Base-by-base conservation (phyloP, 1,140 invertebrate species). In the Philotrypesis tridentata region DNA sequence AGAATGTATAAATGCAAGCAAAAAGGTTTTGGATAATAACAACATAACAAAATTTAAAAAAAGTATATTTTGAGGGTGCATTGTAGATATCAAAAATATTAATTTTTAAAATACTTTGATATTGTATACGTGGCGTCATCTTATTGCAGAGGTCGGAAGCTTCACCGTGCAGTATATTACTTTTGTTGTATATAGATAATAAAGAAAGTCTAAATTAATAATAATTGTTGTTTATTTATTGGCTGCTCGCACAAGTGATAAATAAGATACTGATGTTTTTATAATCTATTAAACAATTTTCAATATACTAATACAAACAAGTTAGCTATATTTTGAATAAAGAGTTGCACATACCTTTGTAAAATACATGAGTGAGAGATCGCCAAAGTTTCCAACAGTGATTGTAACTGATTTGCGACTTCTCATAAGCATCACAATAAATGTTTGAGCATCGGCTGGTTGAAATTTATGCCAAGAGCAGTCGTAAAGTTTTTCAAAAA, bases 391-490 rank as follows among this genome's bases (percentile, higher is more conserved):
- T 72, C 78, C 78, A 14, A 33, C 43, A 23, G 67, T 33, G 31
- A 79, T 60, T 2, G 31, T 79, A 9, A 79, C 29, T 61, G 55
- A 21, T 21, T 40, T 12, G 3, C 29, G 78, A 40, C 67, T 72
- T 72, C 33, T 71, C 67, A 71, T 79, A 25, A 79, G n/a, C 78
- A 79, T 79, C 9, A 79, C 25, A 37, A 63, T 43, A 61, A 79
- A 72, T 61, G 61, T 61, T 72, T 43, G 60, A 14, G 31, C 11
- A 72, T 79, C 78, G 12, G 8, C 11, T 60, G 67, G 29, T 17
- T 72, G 31, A 25, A 79, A 79, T n/a, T 31, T 72, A 72, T 79
- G 72, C 78, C 78, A 79, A 33, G 68, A 68, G 14, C 61, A 68
- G 14, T 63, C 55, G n/a, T 25, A 79, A 0, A 79, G 29, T 23